These are phyloP conservation scores for Litoditis marina DNA, from an alignment of 2,888 invertebrate genomes.

Conservation along the genomic window DNA sequence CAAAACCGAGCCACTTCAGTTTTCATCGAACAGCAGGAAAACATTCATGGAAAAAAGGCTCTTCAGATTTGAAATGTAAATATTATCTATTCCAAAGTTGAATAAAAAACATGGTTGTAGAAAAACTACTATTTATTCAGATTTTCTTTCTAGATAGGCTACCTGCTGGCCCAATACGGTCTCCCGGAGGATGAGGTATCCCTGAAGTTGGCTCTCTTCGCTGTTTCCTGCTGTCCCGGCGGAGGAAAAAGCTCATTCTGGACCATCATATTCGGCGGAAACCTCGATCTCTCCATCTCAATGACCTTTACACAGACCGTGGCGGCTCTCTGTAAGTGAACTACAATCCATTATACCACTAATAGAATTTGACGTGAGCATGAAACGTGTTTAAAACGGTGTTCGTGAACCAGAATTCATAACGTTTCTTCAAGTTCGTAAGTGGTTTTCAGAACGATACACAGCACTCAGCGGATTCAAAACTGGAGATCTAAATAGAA, in stretches of 20 bases:
- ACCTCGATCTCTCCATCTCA: slow-evolving; percentile 84
- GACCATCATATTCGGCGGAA: slow-evolving; percentile 84
- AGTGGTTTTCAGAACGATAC: no score
- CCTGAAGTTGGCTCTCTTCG: slow-evolving; percentile 56
- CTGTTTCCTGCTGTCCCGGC: slow-evolving; percentile 65
- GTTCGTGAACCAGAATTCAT: background rate
- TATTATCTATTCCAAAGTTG: no score
- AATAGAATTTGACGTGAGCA: background rate
- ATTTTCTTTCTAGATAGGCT: slow-evolving; percentile 12
- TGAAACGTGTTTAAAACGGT: background rate
- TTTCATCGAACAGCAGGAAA: no score
- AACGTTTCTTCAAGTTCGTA: no score
- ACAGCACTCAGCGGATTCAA: no score
- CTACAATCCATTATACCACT: no score
- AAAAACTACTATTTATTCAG: background rate
- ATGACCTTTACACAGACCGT: slow-evolving; percentile 88
- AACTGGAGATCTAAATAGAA: no score
- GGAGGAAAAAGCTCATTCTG: slow-evolving; percentile 91
- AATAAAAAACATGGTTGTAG: no score
- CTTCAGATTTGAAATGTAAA: no score
- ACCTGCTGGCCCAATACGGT: slow-evolving; percentile 8
- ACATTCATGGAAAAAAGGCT: no score
- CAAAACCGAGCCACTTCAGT: no score
- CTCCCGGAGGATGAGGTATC: slow-evolving; percentile 7
- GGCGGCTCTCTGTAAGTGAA: slow-evolving; percentile 77